Evolutionary conservation across 35 echinoderm and acorn worm genomes (phyloP), one percentile per base, ranked within the genome.

Genomic region (Chiridota heheva): DNA sequence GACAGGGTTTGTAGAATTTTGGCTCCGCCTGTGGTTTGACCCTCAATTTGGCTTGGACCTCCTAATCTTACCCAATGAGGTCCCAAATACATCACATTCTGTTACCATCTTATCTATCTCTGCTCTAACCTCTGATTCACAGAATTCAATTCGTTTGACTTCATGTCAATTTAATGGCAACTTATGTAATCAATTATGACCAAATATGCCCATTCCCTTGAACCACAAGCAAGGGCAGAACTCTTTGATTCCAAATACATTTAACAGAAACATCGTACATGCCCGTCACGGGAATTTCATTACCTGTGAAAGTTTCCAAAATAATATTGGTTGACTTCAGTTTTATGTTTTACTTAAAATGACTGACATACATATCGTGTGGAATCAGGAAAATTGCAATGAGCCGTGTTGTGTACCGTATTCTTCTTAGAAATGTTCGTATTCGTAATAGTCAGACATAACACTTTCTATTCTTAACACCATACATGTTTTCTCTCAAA

Each of bases 1-100:
- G 45, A 28, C 72, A 33, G 30, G 72, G 29, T 22, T 76, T 76
- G 26, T 76, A 83, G 58, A 70, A 83, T 26, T 60, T 60, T 8
- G 72, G 44, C 22, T 6, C 41, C 13, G 27, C 49, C 0, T 27
- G 1, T 37, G 73, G 8, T 28, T 38, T 77, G 13, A 77, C 5
- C 48, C 10, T 31, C 35, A 58, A 17, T 32, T 59, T 77, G 20
- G 48, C 73, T 40, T 77, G 73, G 38, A 76, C 48, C 35, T 28
- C 72, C 48, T 55, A 36, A 55, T 34, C 7, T 43, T 35, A 48
- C 44, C 44, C 25, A 76, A 76, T 32, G 48, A 53, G 44, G 48
- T 53, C 13, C 57, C 44, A 35, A 76, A 34, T 29, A 76, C 72
- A 55, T 26, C 57, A 57, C 72, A 59, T 30, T 57, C 35, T 8